Evolutionary conservation across 35 echinoderm and acorn worm species (phyloP).

Genomic region (Chiridota heheva): DNA sequence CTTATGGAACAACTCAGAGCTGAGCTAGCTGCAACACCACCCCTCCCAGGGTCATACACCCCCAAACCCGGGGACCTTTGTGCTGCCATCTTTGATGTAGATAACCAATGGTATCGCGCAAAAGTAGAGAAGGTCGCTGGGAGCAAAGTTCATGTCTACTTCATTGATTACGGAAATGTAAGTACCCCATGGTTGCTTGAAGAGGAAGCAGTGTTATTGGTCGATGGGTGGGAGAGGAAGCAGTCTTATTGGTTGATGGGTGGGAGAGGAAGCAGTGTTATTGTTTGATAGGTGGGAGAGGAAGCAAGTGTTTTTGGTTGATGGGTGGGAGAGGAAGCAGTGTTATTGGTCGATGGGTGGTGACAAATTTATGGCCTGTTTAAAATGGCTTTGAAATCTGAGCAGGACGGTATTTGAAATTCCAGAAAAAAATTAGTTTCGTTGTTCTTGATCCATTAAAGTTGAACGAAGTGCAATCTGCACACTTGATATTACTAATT

Average conservation of each 20-base stretch:
- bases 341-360: too few species aligned
- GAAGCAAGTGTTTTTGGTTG: neutral
- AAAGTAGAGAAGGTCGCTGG: conserved; percentile 70
- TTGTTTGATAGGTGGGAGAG: neutral
- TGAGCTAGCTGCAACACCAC: conserved; percentile 67
- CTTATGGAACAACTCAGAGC: conserved; percentile 83
- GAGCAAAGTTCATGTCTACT: conserved; percentile 58
- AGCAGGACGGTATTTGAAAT: too few species aligned
- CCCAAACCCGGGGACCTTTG: conserved; percentile 71
- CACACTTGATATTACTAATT: too few species aligned
- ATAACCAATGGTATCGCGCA: conserved; percentile 91
- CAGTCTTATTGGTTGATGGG: neutral
- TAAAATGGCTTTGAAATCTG: too few species aligned
- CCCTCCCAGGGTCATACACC: conserved; percentile 74
- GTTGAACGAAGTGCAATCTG: too few species aligned
- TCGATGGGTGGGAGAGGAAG: neutral
- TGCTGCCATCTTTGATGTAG: conserved; percentile 78
- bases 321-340: too few species aligned
- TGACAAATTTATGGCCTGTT: too few species aligned
- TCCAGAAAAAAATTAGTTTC: too few species aligned
- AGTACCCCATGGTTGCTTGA: conserved; percentile 19
- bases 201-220: neutral
- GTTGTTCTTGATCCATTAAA: too few species aligned
- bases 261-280: neutral
- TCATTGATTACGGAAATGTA: conserved; percentile 98